Conservation (phyloP, 2,888 invertebrate species). For the Clistopyga incitator region DNA sequence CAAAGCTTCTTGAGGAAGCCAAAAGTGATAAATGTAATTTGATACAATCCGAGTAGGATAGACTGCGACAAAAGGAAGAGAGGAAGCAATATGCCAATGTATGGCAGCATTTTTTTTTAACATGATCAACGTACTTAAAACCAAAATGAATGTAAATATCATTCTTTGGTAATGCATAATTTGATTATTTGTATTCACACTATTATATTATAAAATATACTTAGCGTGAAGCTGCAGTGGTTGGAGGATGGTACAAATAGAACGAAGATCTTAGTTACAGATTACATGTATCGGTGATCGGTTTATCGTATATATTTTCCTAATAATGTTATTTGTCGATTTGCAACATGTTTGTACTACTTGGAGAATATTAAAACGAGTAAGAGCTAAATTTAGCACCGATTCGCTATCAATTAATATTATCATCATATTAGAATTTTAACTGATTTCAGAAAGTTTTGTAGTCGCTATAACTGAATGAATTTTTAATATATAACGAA, state of each 20-base stretch:
- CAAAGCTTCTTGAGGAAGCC: too few relatives aligned
- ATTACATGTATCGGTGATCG: slow-evolving; percentile 18
- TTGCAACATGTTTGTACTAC: slow-evolving; percentile 25
- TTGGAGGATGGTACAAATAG: not conserved
- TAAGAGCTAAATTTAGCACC: slow-evolving; percentile 5
- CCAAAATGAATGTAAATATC: not conserved
- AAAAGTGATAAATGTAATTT: too few relatives aligned
- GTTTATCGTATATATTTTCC: slow-evolving; percentile 9
- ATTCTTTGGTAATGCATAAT: not conserved
- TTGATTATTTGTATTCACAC: not conserved
- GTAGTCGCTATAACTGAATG: too few relatives aligned
- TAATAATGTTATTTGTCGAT: slow-evolving; percentile 29
- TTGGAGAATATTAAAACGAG: not conserved
- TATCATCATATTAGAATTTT: not conserved
- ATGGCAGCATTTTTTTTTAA: too few relatives aligned
- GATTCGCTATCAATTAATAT: not conserved
- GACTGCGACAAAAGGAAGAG: too few relatives aligned
- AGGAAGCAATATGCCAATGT: too few relatives aligned
- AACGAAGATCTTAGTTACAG: slow-evolving; percentile 24
- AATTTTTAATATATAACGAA: too few relatives aligned
- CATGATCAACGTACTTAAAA: not conserved
- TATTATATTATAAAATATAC: not conserved
- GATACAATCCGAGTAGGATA: too few relatives aligned
- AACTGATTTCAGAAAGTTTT: too few relatives aligned
- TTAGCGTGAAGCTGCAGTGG: not conserved